Evolutionary conservation across 37 sponge, comb jelly and placozoan genomes (phyloP), one percentile per base, ranked within the genome.

Genomic region (Ianthella basta): DNA sequence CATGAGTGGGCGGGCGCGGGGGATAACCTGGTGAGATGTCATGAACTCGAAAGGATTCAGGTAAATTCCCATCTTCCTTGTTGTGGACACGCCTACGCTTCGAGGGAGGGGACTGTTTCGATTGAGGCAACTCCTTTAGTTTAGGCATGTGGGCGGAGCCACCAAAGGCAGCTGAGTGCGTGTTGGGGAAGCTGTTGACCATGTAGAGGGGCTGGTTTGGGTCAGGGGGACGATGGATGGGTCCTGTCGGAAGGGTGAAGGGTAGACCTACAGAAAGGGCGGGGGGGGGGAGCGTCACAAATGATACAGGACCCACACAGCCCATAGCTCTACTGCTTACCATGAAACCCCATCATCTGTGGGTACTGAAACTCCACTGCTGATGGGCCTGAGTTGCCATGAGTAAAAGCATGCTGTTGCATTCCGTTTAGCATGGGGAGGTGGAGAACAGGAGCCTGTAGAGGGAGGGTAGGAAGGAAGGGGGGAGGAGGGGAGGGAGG

Each of bases 71-170:
- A 44, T 44, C 50, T 10, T 44, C 50, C 50, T 44, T 44, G 50
- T 44, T 44, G 3, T 44, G 50, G 70, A 69, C 70, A 69, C 70
- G 70, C 70, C 70, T 69, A 34, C 70, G 29, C 8, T 69, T 69
- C 1, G 70, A 69, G 4, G 70, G 70, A 18, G 70, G 70, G 34
- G 70, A 69, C 70, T 69, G 70, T 69, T 69, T 69, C 12, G 70
- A 27, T 29, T 0, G 29, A 32, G 70, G 70, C 6, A 35, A 32
- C 29, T 69, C 70, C 34, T 69, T 69, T 69, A 69, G 27, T 35
- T 69, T 69, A 27, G 70, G 34, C 35, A 34, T 69, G 34, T n/a
- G 29, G 34, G 18, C 34, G 35, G 70, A 35, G 29, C 29, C 70
- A 18, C 29, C 15, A 2, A 69, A 32, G 27, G 70, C 12, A 69